A percentile compares a stretch with the other conserved stretches of the same genome.
Conservation (phyloP, 2,797 vertebrate species). For the Danio choprae region DNA sequence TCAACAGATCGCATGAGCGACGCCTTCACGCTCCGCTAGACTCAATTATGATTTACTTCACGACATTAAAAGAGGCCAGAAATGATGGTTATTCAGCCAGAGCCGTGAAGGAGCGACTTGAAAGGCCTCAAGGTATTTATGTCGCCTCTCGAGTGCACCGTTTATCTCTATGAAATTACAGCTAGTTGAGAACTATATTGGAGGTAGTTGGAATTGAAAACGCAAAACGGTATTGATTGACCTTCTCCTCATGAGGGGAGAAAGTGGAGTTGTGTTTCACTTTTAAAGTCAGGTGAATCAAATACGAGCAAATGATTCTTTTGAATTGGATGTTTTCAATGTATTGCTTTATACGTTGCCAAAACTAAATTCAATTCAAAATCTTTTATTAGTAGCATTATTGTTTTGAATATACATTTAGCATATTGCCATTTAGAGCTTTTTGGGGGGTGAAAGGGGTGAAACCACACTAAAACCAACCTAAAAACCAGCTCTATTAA, state of each 20-base stretch:
- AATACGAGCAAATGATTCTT: background rate
- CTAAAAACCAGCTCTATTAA: too few relatives aligned
- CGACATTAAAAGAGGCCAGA: conserved; percentile 68
- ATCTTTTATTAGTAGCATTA: background rate
- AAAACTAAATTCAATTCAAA: background rate
- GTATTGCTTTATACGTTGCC: background rate
- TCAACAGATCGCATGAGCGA: conserved; percentile 74
- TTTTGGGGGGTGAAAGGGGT: too few relatives aligned
- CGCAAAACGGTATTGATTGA: background rate
- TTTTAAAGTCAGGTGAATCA: background rate
- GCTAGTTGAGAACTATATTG: conserved; percentile 1
- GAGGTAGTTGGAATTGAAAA: background rate
- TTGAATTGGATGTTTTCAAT: background rate
- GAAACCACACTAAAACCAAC: too few relatives aligned
- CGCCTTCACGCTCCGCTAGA: conserved; percentile 76
- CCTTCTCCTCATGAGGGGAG: background rate
- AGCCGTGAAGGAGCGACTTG: conserved; percentile 69
- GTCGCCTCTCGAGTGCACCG: conserved; percentile 30
- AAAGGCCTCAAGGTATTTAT: conserved; percentile 18
- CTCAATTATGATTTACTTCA: conserved; percentile 78
- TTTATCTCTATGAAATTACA: conserved; percentile 65
- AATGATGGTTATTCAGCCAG: conserved; percentile 73
- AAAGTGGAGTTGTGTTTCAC: background rate
- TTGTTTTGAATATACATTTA: background rate
- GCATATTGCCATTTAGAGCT: too few relatives aligned